Evolutionary conservation across 2,113 vertebrate genomes (phyloP), one percentile per base, ranked within the genome.

Genomic region (Gnathonemus longibarbis): DNA sequence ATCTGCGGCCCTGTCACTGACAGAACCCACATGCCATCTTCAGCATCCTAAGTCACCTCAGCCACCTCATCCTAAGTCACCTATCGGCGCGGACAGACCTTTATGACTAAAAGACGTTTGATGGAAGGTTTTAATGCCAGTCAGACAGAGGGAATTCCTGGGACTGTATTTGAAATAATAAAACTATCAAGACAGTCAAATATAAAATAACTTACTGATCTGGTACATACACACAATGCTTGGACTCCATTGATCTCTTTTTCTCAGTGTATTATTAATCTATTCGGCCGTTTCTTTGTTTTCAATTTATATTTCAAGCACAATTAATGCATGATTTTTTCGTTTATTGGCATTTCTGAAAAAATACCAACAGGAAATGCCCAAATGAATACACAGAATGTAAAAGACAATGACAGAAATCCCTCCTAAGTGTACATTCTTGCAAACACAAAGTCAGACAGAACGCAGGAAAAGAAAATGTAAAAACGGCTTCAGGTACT

Each of bases 161-260:
- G 53, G 53, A 58, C 48, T n/a, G 77, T 62, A 39, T 89, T 21
- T 52, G n/a, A 88, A 84, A 86, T 88, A 50, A 88, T 45, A 31
- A 77, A 56, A 70, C 88, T 58, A 84, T 24, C 27, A 74, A 35
- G 27, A 35, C 3, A 31, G 62, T 84, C 62, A 48, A 62, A 89
- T 56, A 80, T 21, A 50, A 88, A 86, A 90, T 48, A 49, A 39
- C 52, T 90, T 91, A 91, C 90, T 91, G 88, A 90, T 89, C 49
- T 89, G 80, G 86, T 83, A 70, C 52, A 80, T 42, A 86, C 11
- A 27, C 88, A 70, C 89, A 15, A 17, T 39, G 74, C 46, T 91
- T 83, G 84, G 87, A 70, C 84, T 87, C 87, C 52, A 88, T 89
- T 83, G 45, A 85, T 91, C 31, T 48, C 52, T 45, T 88, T 46